Evolutionary conservation across 2,797 vertebrate species (phyloP), one percentile per base, ranked within the genome.

Genomic region (Limnodromus scolopaceus): DNA sequence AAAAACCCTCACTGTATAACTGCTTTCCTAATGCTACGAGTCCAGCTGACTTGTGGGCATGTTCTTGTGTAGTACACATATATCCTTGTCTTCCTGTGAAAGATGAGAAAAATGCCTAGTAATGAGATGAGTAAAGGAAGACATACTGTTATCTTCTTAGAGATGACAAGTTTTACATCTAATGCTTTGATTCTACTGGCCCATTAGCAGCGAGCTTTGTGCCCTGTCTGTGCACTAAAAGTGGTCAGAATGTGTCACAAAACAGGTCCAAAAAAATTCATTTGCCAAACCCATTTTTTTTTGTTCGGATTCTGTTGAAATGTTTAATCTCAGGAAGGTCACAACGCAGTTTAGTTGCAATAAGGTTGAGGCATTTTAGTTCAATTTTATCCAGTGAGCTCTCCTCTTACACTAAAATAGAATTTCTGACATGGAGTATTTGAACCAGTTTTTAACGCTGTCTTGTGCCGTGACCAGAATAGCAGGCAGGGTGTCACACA

Each of bases 401-500:
- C 12, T 10, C 53, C 34, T 84, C 16, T 84, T 78, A 24, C 13
- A 43, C 27, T 48, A 41, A 75, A 49, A 54, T 84, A 78, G 64
- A 81, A 83, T 81, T 84, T 69, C 83, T 88, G 23, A n/a, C 11
- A 4, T 17, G 68, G 32, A 45, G 45, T 18, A 4, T 82, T 95
- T 79, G 88, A 95, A 92, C 72, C 66, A 84, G 74, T 61, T 54
- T 94, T 92, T 84, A 93, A 88, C 82, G 83, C 90, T 9, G 12
- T 23, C 34, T 43, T 76, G 30, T 84, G 70, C 48, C 0, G 9
- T 92, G 93, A 90, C 78, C 82, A 80, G 95, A 95, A 93, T 93
- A 92, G 86, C 22, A 96, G 88, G 58, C 83, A 76, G 80, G 88
- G 95, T 94, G 92, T 95, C 94, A 84, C 2, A 34, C 63, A 93